A percentile compares a stretch with the other conserved stretches of the same genome.
Evolutionary conservation across 1,140 invertebrate genomes (phyloP).

Genomic region (Semibalanus balanoides): DNA sequence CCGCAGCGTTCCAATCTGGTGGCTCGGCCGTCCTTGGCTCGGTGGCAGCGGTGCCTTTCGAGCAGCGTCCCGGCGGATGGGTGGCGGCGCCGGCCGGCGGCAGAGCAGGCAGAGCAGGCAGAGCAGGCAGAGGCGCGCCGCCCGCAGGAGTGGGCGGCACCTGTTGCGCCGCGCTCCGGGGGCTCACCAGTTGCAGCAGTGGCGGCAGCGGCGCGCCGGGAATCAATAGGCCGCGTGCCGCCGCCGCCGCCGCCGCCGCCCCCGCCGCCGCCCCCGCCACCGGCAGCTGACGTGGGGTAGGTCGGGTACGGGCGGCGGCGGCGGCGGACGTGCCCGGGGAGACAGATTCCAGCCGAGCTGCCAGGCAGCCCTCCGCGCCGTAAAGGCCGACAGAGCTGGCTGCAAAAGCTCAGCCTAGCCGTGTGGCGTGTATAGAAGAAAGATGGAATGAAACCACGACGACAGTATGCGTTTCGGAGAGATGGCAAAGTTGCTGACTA

Average conservation of each 20-base stretch:
- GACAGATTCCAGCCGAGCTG: background rate
- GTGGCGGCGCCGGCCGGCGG: no score
- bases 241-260: no score
- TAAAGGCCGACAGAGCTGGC: background rate
- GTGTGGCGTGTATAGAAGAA: background rate
- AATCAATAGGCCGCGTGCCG: background rate
- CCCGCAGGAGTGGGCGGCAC: background rate
- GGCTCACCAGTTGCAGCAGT: background rate
- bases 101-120: no score
- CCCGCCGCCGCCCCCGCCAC: no score
- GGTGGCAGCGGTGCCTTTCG: background rate
- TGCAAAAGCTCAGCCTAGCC: background rate
- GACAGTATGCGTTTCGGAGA: no score
- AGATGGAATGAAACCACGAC: background rate
- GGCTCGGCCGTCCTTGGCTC: background rate
- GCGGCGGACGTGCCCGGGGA: background rate
- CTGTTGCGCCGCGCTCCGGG: background rate
- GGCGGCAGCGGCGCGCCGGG: no score
- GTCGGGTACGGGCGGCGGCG: background rate
- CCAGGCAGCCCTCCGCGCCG: background rate
- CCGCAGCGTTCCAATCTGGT: no score
- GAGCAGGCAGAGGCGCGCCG: no score
- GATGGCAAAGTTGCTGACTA: no score
- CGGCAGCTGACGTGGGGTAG: background rate
- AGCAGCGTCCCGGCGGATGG: background rate